These are phyloP conservation scores for Eurosta solidaginis DNA, from an alignment of 1,140 invertebrate species.

Conservation along the genomic window DNA sequence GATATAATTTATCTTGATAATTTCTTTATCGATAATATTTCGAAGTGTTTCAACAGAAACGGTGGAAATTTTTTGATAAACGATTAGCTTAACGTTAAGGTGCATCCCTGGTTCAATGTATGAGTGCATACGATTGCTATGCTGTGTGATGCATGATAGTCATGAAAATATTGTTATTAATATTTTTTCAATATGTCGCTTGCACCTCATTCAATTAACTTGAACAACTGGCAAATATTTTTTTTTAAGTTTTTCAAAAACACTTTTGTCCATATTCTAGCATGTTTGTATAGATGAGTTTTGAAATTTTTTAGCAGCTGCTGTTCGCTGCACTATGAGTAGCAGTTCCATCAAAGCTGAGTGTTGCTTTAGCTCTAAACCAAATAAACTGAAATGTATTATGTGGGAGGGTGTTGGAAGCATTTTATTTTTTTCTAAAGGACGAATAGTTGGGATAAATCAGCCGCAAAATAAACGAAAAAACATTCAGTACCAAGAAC, in stretches of 20 bases:
- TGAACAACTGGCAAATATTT: background rate
- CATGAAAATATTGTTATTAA: slow-evolving; percentile 17
- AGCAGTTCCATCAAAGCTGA: background rate
- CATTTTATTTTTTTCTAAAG: background rate
- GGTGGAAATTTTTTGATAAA: no score
- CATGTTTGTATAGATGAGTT: background rate
- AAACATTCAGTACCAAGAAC: no score
- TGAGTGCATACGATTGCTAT: background rate
- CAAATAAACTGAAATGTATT: background rate
- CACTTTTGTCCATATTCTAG: background rate
- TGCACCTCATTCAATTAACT: slow-evolving; percentile 13
- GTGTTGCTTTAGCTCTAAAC: background rate
- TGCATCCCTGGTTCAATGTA: no score
- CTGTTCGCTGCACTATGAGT: background rate
- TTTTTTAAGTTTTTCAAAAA: background rate
- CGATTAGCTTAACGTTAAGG: no score
- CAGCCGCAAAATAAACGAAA: no score
- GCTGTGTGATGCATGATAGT: background rate
- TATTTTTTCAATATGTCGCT: slow-evolving; percentile 17
- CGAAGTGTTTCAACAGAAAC: no score
- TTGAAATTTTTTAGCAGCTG: background rate
- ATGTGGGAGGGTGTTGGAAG: background rate
- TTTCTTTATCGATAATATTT: no score
- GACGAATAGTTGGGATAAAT: no score
- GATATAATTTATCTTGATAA: no score